Percentiles rank a stretch among this genome's conserved stretches.
Conservation (phyloP, 2,113 vertebrate genomes). For the Diadophis punctatus region DNA sequence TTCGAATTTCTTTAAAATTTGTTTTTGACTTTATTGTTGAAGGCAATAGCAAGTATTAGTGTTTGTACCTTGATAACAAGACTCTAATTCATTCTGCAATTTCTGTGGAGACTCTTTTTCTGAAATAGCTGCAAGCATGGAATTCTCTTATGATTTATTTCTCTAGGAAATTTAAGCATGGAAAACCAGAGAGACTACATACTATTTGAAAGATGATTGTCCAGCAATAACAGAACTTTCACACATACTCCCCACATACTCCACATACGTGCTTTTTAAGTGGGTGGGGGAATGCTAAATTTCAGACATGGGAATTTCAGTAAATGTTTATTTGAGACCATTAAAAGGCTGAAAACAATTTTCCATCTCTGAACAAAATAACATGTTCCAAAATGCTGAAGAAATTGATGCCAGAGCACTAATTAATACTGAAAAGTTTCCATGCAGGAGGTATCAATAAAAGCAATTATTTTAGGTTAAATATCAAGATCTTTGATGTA, state of each 20-base stretch:
- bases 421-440: conserved; percentile 14
- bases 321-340: neutral
- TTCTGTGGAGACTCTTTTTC: conserved; percentile 1
- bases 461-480: conserved; percentile 27
- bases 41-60: neutral
- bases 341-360: neutral
- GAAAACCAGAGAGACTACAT: neutral
- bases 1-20: neutral
- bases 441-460: neutral
- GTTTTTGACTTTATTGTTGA: neutral
- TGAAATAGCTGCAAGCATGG: neutral
- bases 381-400: neutral
- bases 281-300: neutral
- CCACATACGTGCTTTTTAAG: neutral
- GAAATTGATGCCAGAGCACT: neutral
- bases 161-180: neutral
- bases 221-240: neutral
- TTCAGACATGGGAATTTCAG: neutral
- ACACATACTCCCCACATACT: neutral
- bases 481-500: conserved; percentile 29
- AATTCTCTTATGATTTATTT: neutral
- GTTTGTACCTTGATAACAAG: neutral
- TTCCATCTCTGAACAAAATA: neutral
- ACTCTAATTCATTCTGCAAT: neutral
- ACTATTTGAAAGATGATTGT: neutral